phyloP scores from a whole-genome alignment of 2,797 vertebrate species.

The Oophaga sylvatica region DNA sequence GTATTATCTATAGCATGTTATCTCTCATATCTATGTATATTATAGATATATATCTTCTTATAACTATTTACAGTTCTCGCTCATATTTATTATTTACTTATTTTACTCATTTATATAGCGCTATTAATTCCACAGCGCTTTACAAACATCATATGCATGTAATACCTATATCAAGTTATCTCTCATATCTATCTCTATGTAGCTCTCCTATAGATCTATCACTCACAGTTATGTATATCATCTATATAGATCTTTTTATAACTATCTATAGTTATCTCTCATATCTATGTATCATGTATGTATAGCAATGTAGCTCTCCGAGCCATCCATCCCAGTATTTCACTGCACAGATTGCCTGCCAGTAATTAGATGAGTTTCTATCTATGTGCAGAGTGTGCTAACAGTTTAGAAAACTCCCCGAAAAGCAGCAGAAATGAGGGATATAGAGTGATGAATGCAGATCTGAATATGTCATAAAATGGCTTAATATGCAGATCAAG shows the following conservation, averaged over 20 bases:
- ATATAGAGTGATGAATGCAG: slow-evolving; percentile 24
- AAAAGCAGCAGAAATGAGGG: slow-evolving; percentile 33
- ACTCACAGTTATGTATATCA: neutral
- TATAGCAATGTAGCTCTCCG: slow-evolving; percentile 4
- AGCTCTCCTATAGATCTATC: neutral
- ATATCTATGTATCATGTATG: neutral
- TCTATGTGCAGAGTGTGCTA: neutral
- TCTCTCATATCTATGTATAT: too few relatives aligned
- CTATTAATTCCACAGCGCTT: too few relatives aligned
- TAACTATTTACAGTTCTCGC: too few relatives aligned
- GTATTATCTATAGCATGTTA: too few relatives aligned
- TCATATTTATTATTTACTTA: too few relatives aligned
- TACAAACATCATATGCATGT: too few relatives aligned
- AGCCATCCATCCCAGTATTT: neutral
- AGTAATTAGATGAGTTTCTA: neutral
- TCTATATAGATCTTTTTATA: neutral
- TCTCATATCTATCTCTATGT: too few relatives aligned
- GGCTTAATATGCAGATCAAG: slow-evolving; percentile 58
- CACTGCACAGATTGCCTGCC: neutral
- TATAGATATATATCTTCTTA: too few relatives aligned
- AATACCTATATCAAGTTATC: too few relatives aligned
- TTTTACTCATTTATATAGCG: too few relatives aligned
- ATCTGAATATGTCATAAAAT: slow-evolving; percentile 38
- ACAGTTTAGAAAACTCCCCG: slow-evolving; percentile 8
- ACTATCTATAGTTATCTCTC: neutral